Evolutionary conservation across 2,797 vertebrate species (phyloP).

Genomic region (Muraenolepis orangiensis): DNA sequence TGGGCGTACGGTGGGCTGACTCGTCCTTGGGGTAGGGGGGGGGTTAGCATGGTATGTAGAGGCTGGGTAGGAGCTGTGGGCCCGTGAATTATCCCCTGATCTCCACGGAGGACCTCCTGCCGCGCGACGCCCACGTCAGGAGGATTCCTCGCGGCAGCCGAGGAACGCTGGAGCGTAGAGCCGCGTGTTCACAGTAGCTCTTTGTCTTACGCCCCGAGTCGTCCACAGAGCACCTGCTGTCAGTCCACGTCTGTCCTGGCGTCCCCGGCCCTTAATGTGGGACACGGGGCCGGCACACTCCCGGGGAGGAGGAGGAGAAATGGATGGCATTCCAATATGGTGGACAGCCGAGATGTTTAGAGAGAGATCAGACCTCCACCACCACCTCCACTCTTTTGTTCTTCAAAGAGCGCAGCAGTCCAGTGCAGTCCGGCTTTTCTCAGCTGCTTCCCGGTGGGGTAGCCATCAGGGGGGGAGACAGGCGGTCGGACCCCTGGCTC

Average conservation of each 20-base stretch:
- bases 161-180: slow-evolving; percentile 29
- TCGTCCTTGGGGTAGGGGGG: slow-evolving; percentile 37
- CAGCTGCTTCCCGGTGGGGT: slow-evolving; percentile 78
- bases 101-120: slow-evolving; percentile 6
- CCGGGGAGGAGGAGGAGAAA: slow-evolving; percentile 36
- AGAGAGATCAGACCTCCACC: slow-evolving; percentile 23
- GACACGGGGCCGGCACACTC: slow-evolving; percentile 29
- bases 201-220: background rate
- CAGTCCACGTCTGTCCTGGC: slow-evolving; percentile 21
- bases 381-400: slow-evolving; percentile 36
- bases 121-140: slow-evolving; percentile 33
- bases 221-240: background rate
- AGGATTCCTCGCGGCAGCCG: slow-evolving; percentile 29
- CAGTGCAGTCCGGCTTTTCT: slow-evolving; percentile 73
- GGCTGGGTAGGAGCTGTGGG: slow-evolving; percentile 30
- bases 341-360: slow-evolving; percentile 42
- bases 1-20: slow-evolving; percentile 21
- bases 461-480: slow-evolving; percentile 23
- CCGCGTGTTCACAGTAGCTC: slow-evolving; percentile 1
- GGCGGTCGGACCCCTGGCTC: slow-evolving; percentile 50
- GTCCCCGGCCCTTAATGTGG: slow-evolving; percentile 29
- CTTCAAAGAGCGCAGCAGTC: slow-evolving; percentile 68
- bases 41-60: slow-evolving; percentile 40
- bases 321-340: slow-evolving; percentile 45
- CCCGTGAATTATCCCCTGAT: slow-evolving; percentile 37